A percentile compares a stretch with the other conserved stretches of the same genome.
These are phyloP conservation scores for Actias luna DNA, from an alignment of 2,888 invertebrate genomes.

Conservation along the genomic window DNA sequence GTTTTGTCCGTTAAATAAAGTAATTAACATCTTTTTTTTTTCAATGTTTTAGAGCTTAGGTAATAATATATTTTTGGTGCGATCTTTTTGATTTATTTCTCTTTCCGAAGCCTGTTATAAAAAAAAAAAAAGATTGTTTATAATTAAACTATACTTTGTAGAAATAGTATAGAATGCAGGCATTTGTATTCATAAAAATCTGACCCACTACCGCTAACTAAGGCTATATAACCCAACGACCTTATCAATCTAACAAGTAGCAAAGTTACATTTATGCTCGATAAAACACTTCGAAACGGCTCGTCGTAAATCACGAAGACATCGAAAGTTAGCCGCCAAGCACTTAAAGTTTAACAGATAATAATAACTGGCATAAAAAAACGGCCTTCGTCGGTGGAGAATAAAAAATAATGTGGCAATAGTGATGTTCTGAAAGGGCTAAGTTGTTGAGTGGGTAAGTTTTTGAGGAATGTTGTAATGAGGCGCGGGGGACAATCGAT, in stretches of 20 bases:
- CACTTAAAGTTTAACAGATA: conserved; percentile 81
- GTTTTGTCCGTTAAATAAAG: too few species aligned
- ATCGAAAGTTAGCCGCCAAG: conserved; percentile 78
- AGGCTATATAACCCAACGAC: conserved; percentile 63
- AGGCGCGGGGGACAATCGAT: conserved; percentile 78
- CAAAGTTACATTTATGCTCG: conserved; percentile 79
- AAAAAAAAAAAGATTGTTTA: background rate
- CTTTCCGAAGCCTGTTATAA: background rate
- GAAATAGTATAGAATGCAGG: background rate
- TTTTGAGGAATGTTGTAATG: conserved; percentile 79
- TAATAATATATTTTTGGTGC: too few species aligned
- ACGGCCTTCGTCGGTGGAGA: conserved; percentile 57
- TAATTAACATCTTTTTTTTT: too few species aligned
- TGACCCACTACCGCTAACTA: conserved; percentile 49
- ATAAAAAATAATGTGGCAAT: conserved; percentile 78
- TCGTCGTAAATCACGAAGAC: conserved; percentile 77
- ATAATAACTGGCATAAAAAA: conserved; percentile 79
- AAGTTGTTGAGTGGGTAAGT: conserved; percentile 74
- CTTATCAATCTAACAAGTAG: conserved; percentile 77
- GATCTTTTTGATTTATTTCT: background rate
- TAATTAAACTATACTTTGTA: background rate
- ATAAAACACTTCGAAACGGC: conserved; percentile 79
- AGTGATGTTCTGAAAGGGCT: conserved; percentile 72
- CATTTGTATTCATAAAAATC: conserved; percentile 42
- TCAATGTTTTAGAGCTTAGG: too few species aligned